Conservation (phyloP, 2,797 vertebrate genomes). For the Coracias cyanogaster region DNA sequence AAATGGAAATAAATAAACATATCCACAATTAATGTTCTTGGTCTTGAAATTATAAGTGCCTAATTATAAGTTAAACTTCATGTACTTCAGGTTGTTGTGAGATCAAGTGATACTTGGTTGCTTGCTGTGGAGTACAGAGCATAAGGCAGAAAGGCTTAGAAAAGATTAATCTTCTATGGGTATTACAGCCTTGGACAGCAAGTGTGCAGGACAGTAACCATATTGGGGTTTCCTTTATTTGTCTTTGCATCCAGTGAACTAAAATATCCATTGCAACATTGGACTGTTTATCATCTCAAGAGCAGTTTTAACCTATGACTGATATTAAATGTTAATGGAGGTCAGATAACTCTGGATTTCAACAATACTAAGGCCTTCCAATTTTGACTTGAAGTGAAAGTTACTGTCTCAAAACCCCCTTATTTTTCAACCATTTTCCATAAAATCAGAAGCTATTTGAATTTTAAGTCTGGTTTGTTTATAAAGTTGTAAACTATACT, state of each 20-base stretch:
- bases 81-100: neutral
- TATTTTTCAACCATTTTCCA: neutral
- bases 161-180: neutral
- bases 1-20: neutral
- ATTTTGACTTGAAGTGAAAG: neutral
- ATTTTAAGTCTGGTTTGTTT: neutral
- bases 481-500: neutral
- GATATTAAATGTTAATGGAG: neutral
- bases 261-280: neutral
- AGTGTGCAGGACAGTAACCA: neutral
- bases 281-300: neutral
- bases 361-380: neutral
- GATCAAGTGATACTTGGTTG: neutral
- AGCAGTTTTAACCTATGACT: neutral
- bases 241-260: neutral
- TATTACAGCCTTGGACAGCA: neutral
- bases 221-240: neutral
- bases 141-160: neutral
- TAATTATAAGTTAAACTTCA: neutral
- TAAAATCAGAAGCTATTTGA: neutral
- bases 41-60: neutral
- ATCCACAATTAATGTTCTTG: neutral
- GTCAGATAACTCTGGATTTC: neutral
- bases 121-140: neutral
- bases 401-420: rapidly evolving